Base-by-base conservation (phyloP, 2,888 invertebrate genomes). In the Drosophila falleni region DNA sequence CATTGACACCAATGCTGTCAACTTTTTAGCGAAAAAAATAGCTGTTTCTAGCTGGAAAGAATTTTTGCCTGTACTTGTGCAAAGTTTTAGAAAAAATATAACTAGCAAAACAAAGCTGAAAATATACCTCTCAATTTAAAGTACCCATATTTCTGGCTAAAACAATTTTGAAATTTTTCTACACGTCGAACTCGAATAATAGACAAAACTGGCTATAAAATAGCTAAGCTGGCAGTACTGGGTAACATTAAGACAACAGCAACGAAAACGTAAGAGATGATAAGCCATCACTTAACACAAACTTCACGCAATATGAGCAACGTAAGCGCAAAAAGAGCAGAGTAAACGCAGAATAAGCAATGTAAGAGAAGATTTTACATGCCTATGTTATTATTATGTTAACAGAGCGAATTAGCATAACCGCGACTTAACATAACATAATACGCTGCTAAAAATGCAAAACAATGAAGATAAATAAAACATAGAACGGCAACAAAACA, bases 381-480 rank as follows among this genome's bases (percentile, higher is more conserved):
- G 1, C 5, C 8, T 13, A 29, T 70, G 74, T 70, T 70, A 73
- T 15, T 2, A 1, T 15, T 8, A 29, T 49, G 63, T 70, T 62
- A 55, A 49, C 60, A 49, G 33, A 8, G 5, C 11, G 44, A 51
- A 69, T 60, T 19, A 19, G 19, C 19, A 19, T 19, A 19, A 19
- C 19, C 19, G 19, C 19, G 19, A 19, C 33, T 70, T 70, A 74
- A 73, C 73, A 74, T 66, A 71, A 60, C 59, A 61, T 23, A 44
- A 50, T 74, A 71, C 61, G 42, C 64, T 61, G 60, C 53, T 53
- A 49, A 49, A 58, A 76, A 76, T 69, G 64, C 64, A 72, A 72
- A 72, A 72, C 72, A 72, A 75, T 76, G 69, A 51, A 72, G 44
- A 76, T 64, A 72, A 76, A 70, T 70, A 70, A 56, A 31, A 55